phyloP scores from a whole-genome alignment of 2,113 vertebrate species.

The Tretioscincus oriximinensis region DNA sequence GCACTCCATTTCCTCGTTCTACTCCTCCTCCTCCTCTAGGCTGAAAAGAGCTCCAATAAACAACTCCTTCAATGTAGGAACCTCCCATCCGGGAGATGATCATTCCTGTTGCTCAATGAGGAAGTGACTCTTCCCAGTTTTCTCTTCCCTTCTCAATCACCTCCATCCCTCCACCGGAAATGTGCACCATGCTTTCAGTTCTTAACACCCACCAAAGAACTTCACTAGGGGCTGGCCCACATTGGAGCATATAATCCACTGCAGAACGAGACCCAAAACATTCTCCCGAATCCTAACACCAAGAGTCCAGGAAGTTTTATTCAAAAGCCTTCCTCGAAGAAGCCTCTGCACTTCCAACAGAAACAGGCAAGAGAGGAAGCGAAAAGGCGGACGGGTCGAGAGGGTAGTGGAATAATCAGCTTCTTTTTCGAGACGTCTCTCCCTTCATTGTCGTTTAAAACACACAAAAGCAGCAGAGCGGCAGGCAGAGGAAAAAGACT shows the following conservation, averaged over 20 bases:
- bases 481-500: not conserved
- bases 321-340: not conserved
- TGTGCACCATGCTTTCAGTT: not conserved
- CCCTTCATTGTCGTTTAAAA: no score
- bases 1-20: conserved; percentile 14
- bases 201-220: not conserved
- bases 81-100: not conserved
- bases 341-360: not conserved
- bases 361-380: not conserved
- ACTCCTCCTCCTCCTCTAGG: not conserved
- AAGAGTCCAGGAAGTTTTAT: not conserved
- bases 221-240: not conserved
- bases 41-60: not conserved
- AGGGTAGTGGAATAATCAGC: not conserved
- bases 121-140: not conserved
- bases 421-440: not conserved
- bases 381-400: not conserved
- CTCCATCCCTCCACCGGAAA: not conserved
- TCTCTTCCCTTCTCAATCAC: not conserved
- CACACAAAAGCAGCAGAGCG: no score
- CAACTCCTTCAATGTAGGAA: not conserved
- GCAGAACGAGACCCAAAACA: not conserved
- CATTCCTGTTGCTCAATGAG: not conserved
- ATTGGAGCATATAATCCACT: not conserved
- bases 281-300: not conserved